These are phyloP conservation scores for Lumbricus terrestris DNA, from an alignment of 2,888 invertebrate species.

Conservation along the genomic window DNA sequence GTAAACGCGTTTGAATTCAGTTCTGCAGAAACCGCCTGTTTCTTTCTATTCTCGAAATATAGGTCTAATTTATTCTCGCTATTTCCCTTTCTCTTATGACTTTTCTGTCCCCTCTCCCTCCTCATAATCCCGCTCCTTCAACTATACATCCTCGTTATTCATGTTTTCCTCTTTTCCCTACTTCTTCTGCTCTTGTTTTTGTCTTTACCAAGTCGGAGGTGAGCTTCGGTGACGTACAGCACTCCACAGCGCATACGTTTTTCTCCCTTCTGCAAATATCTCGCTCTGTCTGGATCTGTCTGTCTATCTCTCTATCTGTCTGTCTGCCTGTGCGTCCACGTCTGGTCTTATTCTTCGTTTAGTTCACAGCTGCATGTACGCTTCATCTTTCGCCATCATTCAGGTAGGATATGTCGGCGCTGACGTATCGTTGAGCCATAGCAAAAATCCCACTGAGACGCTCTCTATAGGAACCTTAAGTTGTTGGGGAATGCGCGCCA, in stretches of 20 bases:
- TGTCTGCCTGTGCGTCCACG: background rate
- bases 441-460: background rate
- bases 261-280: background rate
- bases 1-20: background rate
- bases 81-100: too few species aligned
- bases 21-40: background rate
- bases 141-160: background rate
- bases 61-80: background rate
- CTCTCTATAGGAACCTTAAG: background rate
- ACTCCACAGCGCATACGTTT: background rate
- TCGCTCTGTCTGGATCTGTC: background rate
- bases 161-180: background rate
- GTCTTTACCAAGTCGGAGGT: background rate
- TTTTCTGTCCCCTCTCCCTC: background rate
- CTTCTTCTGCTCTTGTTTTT: background rate
- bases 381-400: background rate
- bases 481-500: background rate
- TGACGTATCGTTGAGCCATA: background rate
- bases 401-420: background rate
- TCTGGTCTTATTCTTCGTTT: slow-evolving; percentile 3
- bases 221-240: background rate
- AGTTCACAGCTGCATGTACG: slow-evolving; percentile 3
- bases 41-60: background rate
- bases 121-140: background rate
- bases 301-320: background rate